Conservation (phyloP, 2,113 vertebrate genomes). For the Bubalus kerabau region DNA sequence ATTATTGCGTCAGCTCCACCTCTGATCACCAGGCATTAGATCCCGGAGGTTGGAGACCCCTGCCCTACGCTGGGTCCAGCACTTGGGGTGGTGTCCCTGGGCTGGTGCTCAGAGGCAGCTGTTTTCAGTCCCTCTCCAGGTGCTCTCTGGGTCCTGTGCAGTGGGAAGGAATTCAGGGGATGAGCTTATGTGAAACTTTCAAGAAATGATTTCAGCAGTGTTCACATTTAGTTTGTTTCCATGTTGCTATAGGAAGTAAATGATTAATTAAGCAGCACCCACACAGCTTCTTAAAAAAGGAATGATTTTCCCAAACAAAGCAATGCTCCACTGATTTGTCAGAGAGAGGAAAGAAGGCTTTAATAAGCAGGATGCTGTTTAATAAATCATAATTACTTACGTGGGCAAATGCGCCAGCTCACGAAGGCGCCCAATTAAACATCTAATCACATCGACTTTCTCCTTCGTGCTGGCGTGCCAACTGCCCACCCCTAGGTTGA, state of each 20-base stretch:
- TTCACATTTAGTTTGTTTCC: background rate
- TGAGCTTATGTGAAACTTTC: background rate
- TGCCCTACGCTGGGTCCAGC: background rate
- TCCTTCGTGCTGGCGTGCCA: fast-evolving
- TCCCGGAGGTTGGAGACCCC: background rate
- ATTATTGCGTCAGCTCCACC: background rate
- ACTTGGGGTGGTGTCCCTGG: fast-evolving
- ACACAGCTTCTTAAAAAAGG: background rate
- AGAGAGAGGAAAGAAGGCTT: background rate
- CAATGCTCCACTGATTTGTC: background rate
- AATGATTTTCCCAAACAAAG: conserved; percentile 36
- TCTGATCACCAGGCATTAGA: background rate
- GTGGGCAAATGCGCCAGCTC: background rate
- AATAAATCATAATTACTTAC: conserved; percentile 28
- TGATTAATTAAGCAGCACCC: conserved; percentile 36
- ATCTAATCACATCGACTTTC: background rate
- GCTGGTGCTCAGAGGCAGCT: fast-evolving
- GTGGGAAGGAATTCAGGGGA: background rate
- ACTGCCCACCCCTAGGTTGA: background rate
- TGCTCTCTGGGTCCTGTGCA: fast-evolving
- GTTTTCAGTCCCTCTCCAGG: background rate
- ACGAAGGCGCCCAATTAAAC: background rate
- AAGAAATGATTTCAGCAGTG: background rate
- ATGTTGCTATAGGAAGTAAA: background rate
- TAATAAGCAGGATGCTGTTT: background rate